Evolutionary conservation across 1,140 invertebrate species (phyloP), one percentile per base, ranked within the genome.

Genomic region (Phymorhynchus buccinoides): DNA sequence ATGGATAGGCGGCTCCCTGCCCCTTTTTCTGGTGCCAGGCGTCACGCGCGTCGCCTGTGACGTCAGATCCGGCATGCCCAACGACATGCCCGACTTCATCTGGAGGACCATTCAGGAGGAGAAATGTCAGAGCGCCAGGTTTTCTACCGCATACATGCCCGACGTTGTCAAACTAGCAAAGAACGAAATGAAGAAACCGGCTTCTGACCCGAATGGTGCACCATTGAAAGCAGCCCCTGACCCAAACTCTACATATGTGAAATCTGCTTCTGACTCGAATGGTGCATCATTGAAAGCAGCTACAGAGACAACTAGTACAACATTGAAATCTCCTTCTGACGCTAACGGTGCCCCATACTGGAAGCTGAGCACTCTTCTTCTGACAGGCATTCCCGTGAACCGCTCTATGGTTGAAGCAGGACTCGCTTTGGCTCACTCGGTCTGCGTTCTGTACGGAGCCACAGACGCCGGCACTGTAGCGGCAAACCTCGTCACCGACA

Each of bases 1-100:
- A 3, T 84, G 82, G 82, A 12, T 44, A 42, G 82, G 82, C 1
- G 82, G 82, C 9, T 84, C 32, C 41, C 37, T 52, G 32, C 62
- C 32, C 4, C 9, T 30, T 42, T 30, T n/a, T 27, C 2, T 84
- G 3, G 0, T 32, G 0, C 14, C 0, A 9, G 82, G 62, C 2
- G 39, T 16, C n/a, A 42, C 22, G 16, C 82, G 82, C 37, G 68
- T 84, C 0, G 39, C 68, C 42, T 71, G 52, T 44, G 82, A 84
- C 62, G 30, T 73, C 16, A 52, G 82, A 41, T 27, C 66, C 7
- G 75, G 75, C 3, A 30, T 35, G 27, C 79, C 79, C 27, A 52
- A 30, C 1, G 52, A 80, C 79, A 62, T 62, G 79, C 18, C 48
- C 27, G 37, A 62, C 1, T 56, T 80, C 14, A 35, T 56, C 32